phyloP scores from a whole-genome alignment of 92 coral and sea anemone genomes.

The Siderastrea siderea region DNA sequence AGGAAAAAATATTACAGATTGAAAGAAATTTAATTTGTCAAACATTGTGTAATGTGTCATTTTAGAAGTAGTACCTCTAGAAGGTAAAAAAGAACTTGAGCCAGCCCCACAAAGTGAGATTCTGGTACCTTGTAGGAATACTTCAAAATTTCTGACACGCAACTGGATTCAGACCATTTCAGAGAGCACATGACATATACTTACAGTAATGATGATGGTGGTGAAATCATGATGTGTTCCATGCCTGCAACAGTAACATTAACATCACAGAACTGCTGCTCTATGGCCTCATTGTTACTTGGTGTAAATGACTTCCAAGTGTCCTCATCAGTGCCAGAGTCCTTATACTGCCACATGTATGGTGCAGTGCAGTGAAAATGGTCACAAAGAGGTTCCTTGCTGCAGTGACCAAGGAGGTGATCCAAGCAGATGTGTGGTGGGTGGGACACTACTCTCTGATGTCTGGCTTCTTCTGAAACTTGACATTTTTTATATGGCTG shows the following conservation, averaged over 20 bases:
- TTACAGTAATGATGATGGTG: conserved; percentile 46
- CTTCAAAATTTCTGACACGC: no score
- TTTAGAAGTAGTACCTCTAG: no score
- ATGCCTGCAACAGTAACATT: conserved; percentile 48
- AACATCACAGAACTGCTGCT: conserved; percentile 80
- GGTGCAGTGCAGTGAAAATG: conserved; percentile 54
- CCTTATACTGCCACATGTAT: conserved; percentile 81
- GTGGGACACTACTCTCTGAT: not conserved
- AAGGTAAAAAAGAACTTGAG: no score
- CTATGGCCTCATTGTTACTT: conserved; percentile 71
- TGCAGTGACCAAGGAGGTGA: conserved; percentile 73
- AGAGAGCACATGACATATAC: not conserved
- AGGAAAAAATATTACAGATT: not conserved
- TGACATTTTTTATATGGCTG: not conserved
- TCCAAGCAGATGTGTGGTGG: conserved; percentile 64
- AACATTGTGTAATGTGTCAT: no score
- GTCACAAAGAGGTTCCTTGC: conserved; percentile 53
- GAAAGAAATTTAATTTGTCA: no score
- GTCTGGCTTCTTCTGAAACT: not conserved
- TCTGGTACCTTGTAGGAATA: no score
- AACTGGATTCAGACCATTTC: no score
- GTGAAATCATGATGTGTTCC: conserved; percentile 42
- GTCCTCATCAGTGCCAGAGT: not conserved
- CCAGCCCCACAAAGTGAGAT: no score
- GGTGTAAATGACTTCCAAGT: conserved; percentile 68